Evolutionary conservation across 2,113 vertebrate genomes (phyloP), one percentile per base, ranked within the genome.

Genomic region (Cercocebus atys): DNA sequence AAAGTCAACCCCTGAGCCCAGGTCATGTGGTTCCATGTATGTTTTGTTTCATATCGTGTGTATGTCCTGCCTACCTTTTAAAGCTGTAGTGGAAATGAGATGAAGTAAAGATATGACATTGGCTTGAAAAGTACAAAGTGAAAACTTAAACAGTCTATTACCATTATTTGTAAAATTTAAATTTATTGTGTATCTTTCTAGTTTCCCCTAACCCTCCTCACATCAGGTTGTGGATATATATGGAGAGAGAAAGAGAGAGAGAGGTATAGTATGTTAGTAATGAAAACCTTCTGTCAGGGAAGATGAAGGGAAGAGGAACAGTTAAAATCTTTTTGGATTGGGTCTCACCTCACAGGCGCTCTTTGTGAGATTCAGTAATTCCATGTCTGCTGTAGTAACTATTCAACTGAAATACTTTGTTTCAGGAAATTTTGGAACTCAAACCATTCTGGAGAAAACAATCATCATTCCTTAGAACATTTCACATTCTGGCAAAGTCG

Each of bases 351-450:
- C 59, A 43, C 7, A 88, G 68, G 7, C 8, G 59, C 82, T 92
- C 79, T 95, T 84, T 45, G 11, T n/a, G 30, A 92, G 35, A 70
- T 18, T 79, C 76, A 88, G 11, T 75, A 95, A 90, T 90, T 73
- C 43, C 18, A 6, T 22, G 18, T 92, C 83, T 95, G 43, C 18
- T 70, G 1, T 72, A 64, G 45, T 87, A 89, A 76, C 43, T n/a
- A 78, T 84, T 94, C 76, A 95, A 75, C 45, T 78, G 27, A 92
- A 95, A 93, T 93, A 40, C 84, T 81, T 47, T 75, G 73, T 40
- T 45, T 90, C 61, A 81, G 93, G 66, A 95, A 68, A 94, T 87
- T 45, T n/a, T 95, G 89, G 40, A 81, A 38, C 27, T 93, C 43
- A 87, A 72, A 68, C n/a, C 4, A 87, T 87, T 89, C n/a, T 93